Evolutionary conservation across 2,888 invertebrate genomes (phyloP).

Genomic region (Pasiphila rectangulata): DNA sequence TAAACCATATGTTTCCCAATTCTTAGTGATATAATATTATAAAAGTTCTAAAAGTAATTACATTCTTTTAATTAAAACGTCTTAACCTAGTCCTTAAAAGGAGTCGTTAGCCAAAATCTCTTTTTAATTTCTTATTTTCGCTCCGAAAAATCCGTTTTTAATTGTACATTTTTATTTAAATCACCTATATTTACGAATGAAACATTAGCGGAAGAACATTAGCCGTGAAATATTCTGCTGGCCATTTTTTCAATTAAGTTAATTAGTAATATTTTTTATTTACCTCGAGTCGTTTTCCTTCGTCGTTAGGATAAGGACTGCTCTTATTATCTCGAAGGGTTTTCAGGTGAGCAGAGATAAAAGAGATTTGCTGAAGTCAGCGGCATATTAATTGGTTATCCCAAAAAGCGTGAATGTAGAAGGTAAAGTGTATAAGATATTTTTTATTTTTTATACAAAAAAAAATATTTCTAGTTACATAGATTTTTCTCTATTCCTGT

Average conservation of each 20-base stretch:
- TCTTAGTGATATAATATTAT: neutral
- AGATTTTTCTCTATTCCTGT: too few species aligned
- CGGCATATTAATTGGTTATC: neutral
- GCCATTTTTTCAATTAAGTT: conserved; percentile 67
- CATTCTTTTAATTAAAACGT: conserved; percentile 13
- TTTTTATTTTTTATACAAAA: neutral
- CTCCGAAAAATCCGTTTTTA: conserved; percentile 57
- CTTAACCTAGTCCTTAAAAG: conserved; percentile 2
- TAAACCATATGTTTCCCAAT: too few species aligned
- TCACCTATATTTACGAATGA: conserved; percentile 34
- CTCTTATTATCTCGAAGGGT: conserved; percentile 6
- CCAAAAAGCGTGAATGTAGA: too few species aligned
- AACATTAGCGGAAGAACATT: conserved; percentile 66
- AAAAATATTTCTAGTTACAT: too few species aligned
- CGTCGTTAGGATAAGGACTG: conserved; percentile 26
- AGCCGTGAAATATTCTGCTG: conserved; percentile 58
- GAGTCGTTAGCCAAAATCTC: conserved; percentile 47
- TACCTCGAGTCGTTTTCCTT: conserved; percentile 33
- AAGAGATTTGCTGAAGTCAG: neutral
- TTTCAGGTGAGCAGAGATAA: conserved; percentile 11
- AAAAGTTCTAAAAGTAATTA: neutral
- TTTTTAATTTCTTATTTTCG: conserved; percentile 62
- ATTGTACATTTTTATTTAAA: conserved; percentile 51
- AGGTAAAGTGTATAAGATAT: too few species aligned
- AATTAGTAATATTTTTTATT: conserved; percentile 57